A percentile compares a stretch with the other conserved stretches of the same genome.
Conservation (phyloP, 2,113 vertebrate genomes). For the Spea bombifrons region DNA sequence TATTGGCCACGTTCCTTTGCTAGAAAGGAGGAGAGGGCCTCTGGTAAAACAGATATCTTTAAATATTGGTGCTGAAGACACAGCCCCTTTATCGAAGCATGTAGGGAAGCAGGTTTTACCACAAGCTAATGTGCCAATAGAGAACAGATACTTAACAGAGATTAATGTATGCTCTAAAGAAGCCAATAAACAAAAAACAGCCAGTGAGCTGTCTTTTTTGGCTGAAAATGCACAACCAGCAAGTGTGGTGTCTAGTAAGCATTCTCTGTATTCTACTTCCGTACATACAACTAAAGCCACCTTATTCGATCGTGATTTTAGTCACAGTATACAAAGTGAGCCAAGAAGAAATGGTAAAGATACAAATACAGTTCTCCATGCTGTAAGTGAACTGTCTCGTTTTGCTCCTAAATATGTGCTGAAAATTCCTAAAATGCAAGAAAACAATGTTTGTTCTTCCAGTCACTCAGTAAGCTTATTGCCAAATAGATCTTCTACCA, state of each 20-base stretch:
- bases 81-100: constrained; percentile 62
- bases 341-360: constrained; percentile 60
- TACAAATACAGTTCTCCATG: background rate
- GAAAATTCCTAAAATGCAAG: constrained; percentile 69
- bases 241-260: constrained; percentile 60
- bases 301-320: constrained; percentile 64
- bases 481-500: constrained; percentile 66
- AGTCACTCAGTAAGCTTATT: constrained; percentile 64
- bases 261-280: constrained; percentile 66
- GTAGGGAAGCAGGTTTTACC: constrained; percentile 64
- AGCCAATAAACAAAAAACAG: constrained; percentile 34
- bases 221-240: constrained; percentile 68
- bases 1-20: constrained; percentile 76
- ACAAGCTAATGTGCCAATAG: background rate
- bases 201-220: constrained; percentile 33
- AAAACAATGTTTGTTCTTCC: constrained; percentile 70
- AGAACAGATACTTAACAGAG: constrained; percentile 12
- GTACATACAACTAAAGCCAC: constrained; percentile 70
- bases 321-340: constrained; percentile 60
- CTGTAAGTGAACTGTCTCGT: constrained; percentile 55
- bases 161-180: constrained; percentile 2
- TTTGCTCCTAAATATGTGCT: constrained; percentile 94
- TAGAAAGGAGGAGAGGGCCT: constrained; percentile 91
- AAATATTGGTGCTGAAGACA: constrained; percentile 83
- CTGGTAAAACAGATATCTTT: constrained; percentile 93